Evolutionary conservation across 2,888 invertebrate species (phyloP).

Genomic region (Euzophera pinguis): DNA sequence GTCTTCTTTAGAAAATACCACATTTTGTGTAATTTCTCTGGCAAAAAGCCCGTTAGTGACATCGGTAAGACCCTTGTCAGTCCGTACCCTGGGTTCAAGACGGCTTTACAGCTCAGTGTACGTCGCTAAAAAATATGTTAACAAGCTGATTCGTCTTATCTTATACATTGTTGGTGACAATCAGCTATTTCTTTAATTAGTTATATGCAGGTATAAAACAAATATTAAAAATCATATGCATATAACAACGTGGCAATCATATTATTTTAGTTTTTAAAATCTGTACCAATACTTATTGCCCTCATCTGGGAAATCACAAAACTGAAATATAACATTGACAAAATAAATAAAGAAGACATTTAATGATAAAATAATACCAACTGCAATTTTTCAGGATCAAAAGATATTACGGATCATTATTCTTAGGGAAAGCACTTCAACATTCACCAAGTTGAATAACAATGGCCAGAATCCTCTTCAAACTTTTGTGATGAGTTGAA

Average conservation of each 20-base stretch:
- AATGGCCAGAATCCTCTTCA: neutral
- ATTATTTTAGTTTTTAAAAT: too few species aligned
- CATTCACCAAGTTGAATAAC: neutral
- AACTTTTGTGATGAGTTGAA: neutral
- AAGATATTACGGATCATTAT: neutral
- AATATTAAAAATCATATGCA: too few species aligned
- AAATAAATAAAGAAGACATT: neutral
- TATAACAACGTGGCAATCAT: too few species aligned
- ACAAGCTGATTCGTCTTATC: constrained; percentile 23
- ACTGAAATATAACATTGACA: too few species aligned
- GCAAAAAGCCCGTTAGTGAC: constrained; percentile 31
- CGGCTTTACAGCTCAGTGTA: constrained; percentile 20
- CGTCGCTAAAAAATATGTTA: constrained; percentile 27
- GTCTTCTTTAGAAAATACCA: constrained; percentile 16
- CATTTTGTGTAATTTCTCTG: constrained; percentile 26
- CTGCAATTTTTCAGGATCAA: neutral
- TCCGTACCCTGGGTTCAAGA: constrained; percentile 20
- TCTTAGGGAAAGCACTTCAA: neutral
- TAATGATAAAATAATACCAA: neutral
- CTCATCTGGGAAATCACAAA: too few species aligned
- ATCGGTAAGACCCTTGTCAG: constrained; percentile 38
- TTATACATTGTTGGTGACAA: neutral
- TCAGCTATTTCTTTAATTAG: too few species aligned
- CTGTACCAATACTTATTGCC: too few species aligned
- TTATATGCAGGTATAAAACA: too few species aligned